Base-by-base conservation (phyloP, 2,113 vertebrate species). In the Neolamprologus caudopunctatus region DNA sequence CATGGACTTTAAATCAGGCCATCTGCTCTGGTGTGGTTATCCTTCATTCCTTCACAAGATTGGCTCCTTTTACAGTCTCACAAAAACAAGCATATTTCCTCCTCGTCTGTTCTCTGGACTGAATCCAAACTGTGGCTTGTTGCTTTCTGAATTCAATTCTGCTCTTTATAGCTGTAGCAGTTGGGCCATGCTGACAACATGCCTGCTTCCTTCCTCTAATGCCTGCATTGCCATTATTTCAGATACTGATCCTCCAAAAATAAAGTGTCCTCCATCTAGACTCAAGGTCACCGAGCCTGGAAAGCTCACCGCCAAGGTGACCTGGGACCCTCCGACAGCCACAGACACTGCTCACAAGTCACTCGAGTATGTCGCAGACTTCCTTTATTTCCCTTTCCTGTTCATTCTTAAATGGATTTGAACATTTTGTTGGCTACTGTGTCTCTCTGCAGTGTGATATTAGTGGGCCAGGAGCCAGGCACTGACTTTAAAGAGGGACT, bases 201-300 rank as follows among this genome's bases (percentile, higher is more conserved):
- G 50, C 6, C 12, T 8, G 21, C 42, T 61, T 85, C 37, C 40
- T 83, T 85, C 28, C 53, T 91, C n/a, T 79, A 51, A 83, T 71
- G n/a, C 21, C n/a, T 51, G 7, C 40, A 21, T 9, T 31, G 26
- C 16, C 80, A 28, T 53, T 91, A 54, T 88, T 95, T 89, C 95
- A 99, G 99, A 99, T 91, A 80, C 96, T 47, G 99, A 99, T 45
- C 98, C 98, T 31, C 99, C 99, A 79, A 99, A 97, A 92, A 98
- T 99, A 87, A 97, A 95, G 89, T 99, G 99, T 86, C 99, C 98
- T 0, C 95, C 95, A 1, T 98, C 98, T 58, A 97, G 97, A 88
- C 96, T 97, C 83, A 97, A 97, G 92, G 90, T 98, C 5, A 98
- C 98, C 0, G 98, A 99, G 83, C 98, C 98, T 2, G 98, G 97